Evolutionary conservation across 64 coral and sea anemone species (phyloP).

Genomic region (Dendronephthya gigantea): DNA sequence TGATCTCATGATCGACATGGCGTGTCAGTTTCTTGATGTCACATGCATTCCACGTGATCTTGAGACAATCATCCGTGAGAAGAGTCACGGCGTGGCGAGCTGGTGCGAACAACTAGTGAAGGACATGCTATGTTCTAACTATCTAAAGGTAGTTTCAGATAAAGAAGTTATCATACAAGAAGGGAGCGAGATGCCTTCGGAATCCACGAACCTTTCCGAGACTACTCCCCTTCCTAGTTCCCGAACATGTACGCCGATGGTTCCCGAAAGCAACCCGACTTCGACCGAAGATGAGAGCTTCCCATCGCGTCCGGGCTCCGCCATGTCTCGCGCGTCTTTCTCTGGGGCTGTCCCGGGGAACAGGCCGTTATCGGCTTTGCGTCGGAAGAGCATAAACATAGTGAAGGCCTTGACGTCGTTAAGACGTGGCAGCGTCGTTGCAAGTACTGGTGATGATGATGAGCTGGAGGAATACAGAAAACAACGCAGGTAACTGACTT

Average conservation of each 20-base stretch:
- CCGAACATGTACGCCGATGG: neutral
- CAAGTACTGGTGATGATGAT: neutral
- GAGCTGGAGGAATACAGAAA: neutral
- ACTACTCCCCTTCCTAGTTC: neutral
- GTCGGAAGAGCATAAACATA: neutral
- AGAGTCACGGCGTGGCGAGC: slow-evolving; percentile 82
- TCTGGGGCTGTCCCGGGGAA: neutral
- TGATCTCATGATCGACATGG: slow-evolving; percentile 67
- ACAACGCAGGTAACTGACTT: neutral
- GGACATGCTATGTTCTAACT: slow-evolving; percentile 63
- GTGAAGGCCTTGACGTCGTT: neutral
- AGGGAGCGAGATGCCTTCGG: neutral
- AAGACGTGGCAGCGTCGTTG: neutral
- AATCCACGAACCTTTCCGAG: neutral
- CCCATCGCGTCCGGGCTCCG: neutral
- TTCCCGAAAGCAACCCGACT: neutral
- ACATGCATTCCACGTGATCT: slow-evolving; percentile 75
- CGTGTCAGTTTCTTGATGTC: slow-evolving; percentile 92
- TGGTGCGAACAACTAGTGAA: slow-evolving; percentile 98
- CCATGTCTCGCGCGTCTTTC: neutral
- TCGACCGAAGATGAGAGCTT: neutral
- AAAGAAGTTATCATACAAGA: neutral
- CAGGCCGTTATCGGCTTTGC: neutral
- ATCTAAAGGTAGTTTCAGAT: slow-evolving; percentile 23
- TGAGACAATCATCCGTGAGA: slow-evolving; percentile 60